These are phyloP conservation scores for Tinea semifulvella DNA, from an alignment of 2,888 invertebrate species.

Conservation along the genomic window DNA sequence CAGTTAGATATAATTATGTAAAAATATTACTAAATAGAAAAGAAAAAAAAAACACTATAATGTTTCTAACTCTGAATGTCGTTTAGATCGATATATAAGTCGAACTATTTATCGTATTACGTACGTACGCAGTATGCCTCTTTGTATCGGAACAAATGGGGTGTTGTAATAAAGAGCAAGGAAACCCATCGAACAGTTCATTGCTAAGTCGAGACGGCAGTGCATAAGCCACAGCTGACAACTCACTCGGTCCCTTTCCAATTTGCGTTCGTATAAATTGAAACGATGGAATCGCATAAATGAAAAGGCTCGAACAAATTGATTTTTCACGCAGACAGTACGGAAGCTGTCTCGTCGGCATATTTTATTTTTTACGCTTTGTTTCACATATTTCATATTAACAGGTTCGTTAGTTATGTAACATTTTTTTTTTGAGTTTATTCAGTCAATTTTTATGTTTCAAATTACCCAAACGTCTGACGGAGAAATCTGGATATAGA, in stretches of 20 bases:
- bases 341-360: constrained; percentile 9
- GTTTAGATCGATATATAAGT: too few species aligned
- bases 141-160: constrained; percentile 13
- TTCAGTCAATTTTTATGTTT: too few species aligned
- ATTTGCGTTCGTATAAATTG: constrained; percentile 61
- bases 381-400: constrained; percentile 8
- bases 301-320: constrained; percentile 62
- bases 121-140: too few species aligned
- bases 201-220: constrained; percentile 33
- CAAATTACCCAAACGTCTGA: too few species aligned
- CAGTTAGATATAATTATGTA: too few species aligned
- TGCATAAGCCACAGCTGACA: constrained; percentile 60
- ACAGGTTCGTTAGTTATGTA: too few species aligned
- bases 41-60: too few species aligned
- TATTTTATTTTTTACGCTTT: constrained; percentile 11
- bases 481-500: too few species aligned
- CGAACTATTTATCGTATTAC: too few species aligned
- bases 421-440: too few species aligned
- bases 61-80: too few species aligned
- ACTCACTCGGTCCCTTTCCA: constrained; percentile 59
- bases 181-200: constrained; percentile 15
- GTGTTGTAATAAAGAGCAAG: constrained; percentile 12
- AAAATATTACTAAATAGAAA: too few species aligned
- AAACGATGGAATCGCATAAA: constrained; percentile 57
- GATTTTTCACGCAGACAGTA: constrained; percentile 55